Evolutionary conservation across 2,113 vertebrate species (phyloP).

Genomic region (Vimba vimba): DNA sequence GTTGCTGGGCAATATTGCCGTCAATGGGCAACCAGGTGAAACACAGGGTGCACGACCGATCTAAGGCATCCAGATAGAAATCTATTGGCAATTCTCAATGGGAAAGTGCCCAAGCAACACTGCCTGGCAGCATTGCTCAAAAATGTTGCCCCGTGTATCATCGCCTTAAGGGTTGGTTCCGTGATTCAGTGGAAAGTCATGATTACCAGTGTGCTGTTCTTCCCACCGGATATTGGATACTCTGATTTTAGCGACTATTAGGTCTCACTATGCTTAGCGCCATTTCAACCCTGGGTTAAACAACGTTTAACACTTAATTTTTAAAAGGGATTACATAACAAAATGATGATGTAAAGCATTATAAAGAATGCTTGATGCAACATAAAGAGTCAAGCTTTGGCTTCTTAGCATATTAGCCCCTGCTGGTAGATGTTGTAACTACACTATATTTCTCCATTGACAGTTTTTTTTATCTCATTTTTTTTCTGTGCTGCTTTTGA

Average conservation of each 20-base stretch:
- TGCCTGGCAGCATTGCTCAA: no score
- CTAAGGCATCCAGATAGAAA: no score
- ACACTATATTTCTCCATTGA: not conserved
- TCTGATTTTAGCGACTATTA: not conserved
- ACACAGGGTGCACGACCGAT: no score
- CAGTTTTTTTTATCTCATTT: not conserved
- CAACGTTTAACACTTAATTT: not conserved
- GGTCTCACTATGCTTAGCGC: not conserved
- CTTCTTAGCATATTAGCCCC: not conserved
- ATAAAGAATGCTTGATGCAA: not conserved
- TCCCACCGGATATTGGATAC: not conserved
- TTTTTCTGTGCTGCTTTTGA: not conserved
- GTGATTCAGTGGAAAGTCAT: not conserved
- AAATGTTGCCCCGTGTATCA: no score
- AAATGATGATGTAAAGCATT: not conserved
- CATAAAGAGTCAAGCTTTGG: not conserved
- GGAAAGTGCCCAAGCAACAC: no score
- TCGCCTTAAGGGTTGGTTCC: not conserved
- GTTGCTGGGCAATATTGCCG: no score
- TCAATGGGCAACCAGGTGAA: no score
- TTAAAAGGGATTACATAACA: not conserved
- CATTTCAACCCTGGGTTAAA: not conserved
- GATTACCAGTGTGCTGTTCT: not conserved
- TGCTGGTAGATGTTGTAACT: slow-evolving; percentile 1
- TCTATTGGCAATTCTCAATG: no score